A percentile compares a stretch with the other conserved stretches of the same genome.
Evolutionary conservation across 2,113 vertebrate genomes (phyloP).

Genomic region (Oncorhynchus masou): DNA sequence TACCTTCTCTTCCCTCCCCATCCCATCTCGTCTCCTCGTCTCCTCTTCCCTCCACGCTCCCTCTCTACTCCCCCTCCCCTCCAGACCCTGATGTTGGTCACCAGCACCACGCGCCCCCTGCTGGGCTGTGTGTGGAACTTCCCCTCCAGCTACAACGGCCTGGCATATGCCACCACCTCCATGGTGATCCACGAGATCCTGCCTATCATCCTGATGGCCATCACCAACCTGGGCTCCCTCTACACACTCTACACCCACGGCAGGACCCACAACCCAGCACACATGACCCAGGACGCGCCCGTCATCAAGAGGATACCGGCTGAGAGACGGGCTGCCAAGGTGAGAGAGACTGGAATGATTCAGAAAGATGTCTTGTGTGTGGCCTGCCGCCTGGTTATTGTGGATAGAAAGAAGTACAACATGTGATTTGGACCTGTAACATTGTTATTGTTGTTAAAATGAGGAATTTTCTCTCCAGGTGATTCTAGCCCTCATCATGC

Average conservation of each 20-base stretch:
- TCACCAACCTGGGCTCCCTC: constrained; percentile 74
- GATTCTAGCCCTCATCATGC: constrained; percentile 71
- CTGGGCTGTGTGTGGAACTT: constrained; percentile 81
- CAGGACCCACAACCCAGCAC: constrained; percentile 18
- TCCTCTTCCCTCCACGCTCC: background rate
- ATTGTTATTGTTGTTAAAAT: too few relatives aligned
- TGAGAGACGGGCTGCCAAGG: constrained; percentile 76
- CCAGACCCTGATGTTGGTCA: constrained; percentile 76
- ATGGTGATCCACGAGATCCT: constrained; percentile 76
- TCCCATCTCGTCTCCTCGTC: background rate
- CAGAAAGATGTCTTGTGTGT: background rate
- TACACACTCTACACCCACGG: constrained; percentile 69
- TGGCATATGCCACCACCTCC: constrained; percentile 73
- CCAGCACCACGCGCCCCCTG: constrained; percentile 76
- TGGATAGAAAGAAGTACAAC: too few relatives aligned
- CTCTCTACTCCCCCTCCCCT: background rate
- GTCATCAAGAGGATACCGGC: constrained; percentile 66
- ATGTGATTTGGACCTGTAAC: too few relatives aligned
- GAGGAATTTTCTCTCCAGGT: constrained; percentile 52
- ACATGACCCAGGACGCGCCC: constrained; percentile 29
- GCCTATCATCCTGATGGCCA: constrained; percentile 75
- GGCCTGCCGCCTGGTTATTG: constrained; percentile 40
- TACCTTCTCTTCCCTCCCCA: background rate
- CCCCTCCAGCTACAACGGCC: constrained; percentile 56
- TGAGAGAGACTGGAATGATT: constrained; percentile 32